These are phyloP conservation scores for Apoda limacodes DNA, from an alignment of 2,888 invertebrate species.

Conservation along the genomic window DNA sequence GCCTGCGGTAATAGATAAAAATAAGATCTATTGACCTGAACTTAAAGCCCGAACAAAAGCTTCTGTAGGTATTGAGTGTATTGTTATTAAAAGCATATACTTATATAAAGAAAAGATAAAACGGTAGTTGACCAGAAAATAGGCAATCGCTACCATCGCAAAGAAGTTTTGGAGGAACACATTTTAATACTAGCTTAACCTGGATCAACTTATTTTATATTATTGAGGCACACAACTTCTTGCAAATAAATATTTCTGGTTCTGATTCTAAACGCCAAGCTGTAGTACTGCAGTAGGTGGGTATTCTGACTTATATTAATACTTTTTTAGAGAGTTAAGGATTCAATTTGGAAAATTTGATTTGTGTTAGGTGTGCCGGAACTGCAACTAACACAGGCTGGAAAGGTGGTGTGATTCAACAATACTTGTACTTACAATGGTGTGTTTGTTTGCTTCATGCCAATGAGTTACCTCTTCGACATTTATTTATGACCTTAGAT, in stretches of 20 bases:
- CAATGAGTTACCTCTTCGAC: constrained; percentile 23
- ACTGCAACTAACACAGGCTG: constrained; percentile 21
- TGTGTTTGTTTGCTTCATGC: constrained; percentile 20
- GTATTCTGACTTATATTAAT: constrained; percentile 5
- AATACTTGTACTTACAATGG: constrained; percentile 20
- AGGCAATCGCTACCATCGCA: constrained; percentile 6
- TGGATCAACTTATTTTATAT: constrained; percentile 6
- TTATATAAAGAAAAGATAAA: constrained; percentile 22
- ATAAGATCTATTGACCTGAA: constrained; percentile 19
- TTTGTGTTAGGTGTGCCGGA: constrained; percentile 21
- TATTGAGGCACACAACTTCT: constrained; percentile 10
- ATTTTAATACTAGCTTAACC: constrained; percentile 9
- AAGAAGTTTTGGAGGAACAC: constrained; percentile 8
- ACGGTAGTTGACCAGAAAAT: constrained; percentile 13
- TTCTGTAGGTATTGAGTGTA: constrained; percentile 4
- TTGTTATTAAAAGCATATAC: constrained; percentile 10
- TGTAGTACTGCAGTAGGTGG: constrained; percentile 7
- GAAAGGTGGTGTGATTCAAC: constrained; percentile 19
- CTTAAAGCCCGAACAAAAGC: constrained; percentile 4
- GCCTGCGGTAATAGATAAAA: no score
- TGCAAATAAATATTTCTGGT: no score
- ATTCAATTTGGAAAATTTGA: constrained; percentile 6
- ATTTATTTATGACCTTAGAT: constrained; percentile 22
- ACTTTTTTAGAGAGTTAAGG: constrained; percentile 4
- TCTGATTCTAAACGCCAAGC: no score